These are phyloP conservation scores for Ceratoteleas bidentatus DNA, from an alignment of 1,140 invertebrate species.

Conservation along the genomic window DNA sequence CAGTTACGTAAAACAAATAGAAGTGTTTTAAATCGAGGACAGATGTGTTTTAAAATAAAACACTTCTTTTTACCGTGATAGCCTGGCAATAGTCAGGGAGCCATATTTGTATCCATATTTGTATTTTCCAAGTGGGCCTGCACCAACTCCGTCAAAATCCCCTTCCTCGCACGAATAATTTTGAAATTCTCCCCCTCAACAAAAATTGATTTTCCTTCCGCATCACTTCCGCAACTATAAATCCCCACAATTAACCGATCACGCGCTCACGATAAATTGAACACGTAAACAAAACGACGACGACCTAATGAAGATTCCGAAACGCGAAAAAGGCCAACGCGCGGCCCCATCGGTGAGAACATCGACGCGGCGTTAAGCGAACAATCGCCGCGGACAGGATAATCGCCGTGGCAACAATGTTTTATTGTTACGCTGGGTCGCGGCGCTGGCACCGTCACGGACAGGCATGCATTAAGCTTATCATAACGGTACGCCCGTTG, in stretches of 20 bases:
- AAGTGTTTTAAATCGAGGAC: no score
- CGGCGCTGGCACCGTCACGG: conserved; percentile 70
- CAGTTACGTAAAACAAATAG: no score
- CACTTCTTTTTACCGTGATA: no score
- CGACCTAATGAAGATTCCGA: conserved; percentile 25
- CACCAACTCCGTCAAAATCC: no score
- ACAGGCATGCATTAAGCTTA: conserved; percentile 78
- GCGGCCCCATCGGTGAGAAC: conserved; percentile 51
- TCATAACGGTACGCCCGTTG: conserved; percentile 69
- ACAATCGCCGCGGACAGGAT: conserved; percentile 65
- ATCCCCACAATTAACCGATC: not conserved
- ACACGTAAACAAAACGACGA: conserved; percentile 4
- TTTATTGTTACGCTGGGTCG: conserved; percentile 80
- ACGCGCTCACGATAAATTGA: conserved; percentile 17
- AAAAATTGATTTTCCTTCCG: no score
- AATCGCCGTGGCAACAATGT: conserved; percentile 80
- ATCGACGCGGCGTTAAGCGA: conserved; percentile 52
- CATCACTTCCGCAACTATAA: not conserved
- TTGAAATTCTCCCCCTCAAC: no score
- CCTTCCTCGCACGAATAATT: no score
- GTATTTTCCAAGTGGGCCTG: no score
- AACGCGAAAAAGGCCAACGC: conserved; percentile 14
- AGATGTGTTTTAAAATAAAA: no score
- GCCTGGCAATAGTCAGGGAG: no score
- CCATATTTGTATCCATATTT: no score